Evolutionary conservation across 1,140 invertebrate genomes (phyloP), one percentile per base, ranked within the genome.

Genomic region (Acyrthosiphon pisum): DNA sequence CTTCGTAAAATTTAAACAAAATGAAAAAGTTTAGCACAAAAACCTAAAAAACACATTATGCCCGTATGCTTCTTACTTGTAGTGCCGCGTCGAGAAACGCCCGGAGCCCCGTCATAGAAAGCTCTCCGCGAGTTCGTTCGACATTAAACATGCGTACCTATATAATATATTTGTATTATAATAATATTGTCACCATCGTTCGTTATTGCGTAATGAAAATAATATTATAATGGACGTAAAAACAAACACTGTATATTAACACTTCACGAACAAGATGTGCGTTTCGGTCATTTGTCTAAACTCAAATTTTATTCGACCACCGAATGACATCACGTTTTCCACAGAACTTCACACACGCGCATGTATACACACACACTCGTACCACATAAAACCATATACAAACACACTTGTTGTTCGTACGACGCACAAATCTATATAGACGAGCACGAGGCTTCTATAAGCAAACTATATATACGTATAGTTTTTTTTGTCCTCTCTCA

Each of bases 401-500:
- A 88, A 89, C 44, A 89, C 87, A 89, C 87, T 89, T 89, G 87
- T 89, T 89, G 87, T 35, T 89, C 76, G 68, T 50, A 44, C 37
- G 90, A 23, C 68, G 37, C 14, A 92, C 90, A 92, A n/a, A 91
- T 41, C 60, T 91, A 44, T 91, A 44, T 81, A 20, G 35, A 41
- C 90, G 41, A 68, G 60, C 68, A 91, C 90, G 90, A 91, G 60
- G 90, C 90, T 76, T 91, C 68, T 81, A 35, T 30, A 26, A 41
- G 22, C n/a, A 6, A 30, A 76, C n/a, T n/a, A n/a, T 41, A 46
- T 56, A 44, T 60, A 60, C 89, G 1, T n/a, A 48, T 46, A 22
- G 30, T 46, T 46, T 3, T 41, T 92, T 92, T 83, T 92, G 50
- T 92, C 44, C 46, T 92, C 76, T 37, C 90, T 44, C 26, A 6